Evolutionary conservation across 2,888 invertebrate species (phyloP), one percentile per base, ranked within the genome.

Genomic region (Cyaniris semiargus): DNA sequence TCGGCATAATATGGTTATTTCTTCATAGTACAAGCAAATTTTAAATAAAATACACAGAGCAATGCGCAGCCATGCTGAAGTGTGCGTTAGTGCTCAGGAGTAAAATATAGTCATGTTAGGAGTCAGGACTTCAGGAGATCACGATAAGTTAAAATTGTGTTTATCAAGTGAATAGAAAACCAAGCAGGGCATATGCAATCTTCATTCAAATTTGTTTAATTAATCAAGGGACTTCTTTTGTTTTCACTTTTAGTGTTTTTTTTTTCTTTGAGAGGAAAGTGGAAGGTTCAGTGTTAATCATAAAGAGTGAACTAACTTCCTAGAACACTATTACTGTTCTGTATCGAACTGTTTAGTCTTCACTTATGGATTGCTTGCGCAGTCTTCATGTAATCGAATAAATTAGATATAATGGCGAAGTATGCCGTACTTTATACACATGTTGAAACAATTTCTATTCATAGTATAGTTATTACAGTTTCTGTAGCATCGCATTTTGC

Each of bases 381-480:
- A 74, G 74, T 74, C 48, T 48, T 74, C 15, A 53, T 74, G 18
- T 74, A 74, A 74, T 48, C 74, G 72, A 74, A 72, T 74, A 48
- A 27, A 74, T 74, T 53, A 74, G 74, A 53, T 53, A 74, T 48
- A 74, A 74, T 74, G 74, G 74, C 74, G 53, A 27, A 6, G 27
- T 66, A 66, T 15, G 74, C 74, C 74, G 27, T 18, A 71, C 48
- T 53, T 74, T 74, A 74, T 74, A 74, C 74, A 74, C 74, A 53
- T 74, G 74, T 74, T 74, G 48, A 74, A 74, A 15, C 48, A 53
- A 74, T 74, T 74, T 74, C 53, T 74, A 74, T 53, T 74, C 44
- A 74, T 74, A 74, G 53, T 53, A 74, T 74, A 53, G 74, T 74
- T 66, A 48, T 53, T 21, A 48, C 10, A 21, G 48, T 72, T 53